These are phyloP conservation scores for Tangara arthus DNA, from an alignment of 2,797 vertebrate species.

Conservation along the genomic window DNA sequence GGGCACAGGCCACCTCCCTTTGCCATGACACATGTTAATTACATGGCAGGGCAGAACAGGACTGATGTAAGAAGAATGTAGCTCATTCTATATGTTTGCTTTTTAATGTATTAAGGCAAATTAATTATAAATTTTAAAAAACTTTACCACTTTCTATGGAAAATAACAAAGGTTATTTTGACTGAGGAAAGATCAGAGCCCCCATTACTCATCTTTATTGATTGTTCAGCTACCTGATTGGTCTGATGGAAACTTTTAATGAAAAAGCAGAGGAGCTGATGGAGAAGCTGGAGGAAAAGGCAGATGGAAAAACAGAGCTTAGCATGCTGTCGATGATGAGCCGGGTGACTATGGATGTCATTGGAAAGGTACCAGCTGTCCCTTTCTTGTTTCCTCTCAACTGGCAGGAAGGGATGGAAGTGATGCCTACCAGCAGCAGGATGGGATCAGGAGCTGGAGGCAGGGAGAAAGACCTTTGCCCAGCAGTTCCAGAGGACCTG, in stretches of 20 bases:
- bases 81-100: neutral
- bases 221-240: slow-evolving; percentile 79
- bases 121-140: neutral
- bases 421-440: neutral
- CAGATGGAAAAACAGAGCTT: slow-evolving; percentile 76
- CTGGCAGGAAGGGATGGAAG: neutral
- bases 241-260: slow-evolving; percentile 85
- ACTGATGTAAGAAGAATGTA: neutral
- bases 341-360: slow-evolving; percentile 84
- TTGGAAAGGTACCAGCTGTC: slow-evolving; percentile 81
- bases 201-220: neutral
- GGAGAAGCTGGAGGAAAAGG: slow-evolving; percentile 78
- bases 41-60: neutral
- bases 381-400: neutral
- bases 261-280: slow-evolving; percentile 87
- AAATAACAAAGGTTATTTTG: neutral
- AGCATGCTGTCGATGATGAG: slow-evolving; percentile 82
- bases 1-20: neutral
- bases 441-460: neutral
- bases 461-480: neutral
- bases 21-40: neutral
- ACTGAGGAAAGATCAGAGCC: neutral
- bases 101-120: neutral
- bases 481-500: neutral
- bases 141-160: neutral